Base-by-base conservation (phyloP, 2,797 vertebrate species). In the Spea hammondii region DNA sequence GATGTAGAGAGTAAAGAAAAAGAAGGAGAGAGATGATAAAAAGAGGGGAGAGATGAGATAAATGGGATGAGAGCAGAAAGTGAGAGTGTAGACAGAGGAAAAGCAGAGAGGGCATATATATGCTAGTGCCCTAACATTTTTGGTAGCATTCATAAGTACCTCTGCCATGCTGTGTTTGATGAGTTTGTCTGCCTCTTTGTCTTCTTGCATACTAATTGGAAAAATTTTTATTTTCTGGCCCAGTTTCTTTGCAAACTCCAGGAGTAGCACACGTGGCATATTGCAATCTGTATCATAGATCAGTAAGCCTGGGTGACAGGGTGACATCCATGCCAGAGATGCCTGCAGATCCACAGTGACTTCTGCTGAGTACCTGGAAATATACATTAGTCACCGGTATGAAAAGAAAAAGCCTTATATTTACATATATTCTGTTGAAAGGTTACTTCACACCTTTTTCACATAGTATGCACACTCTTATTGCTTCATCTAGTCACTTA, bases 141-240 rank as follows among this genome's bases (percentile, higher is more conserved):
- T 17, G 17, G 17, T 17, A 48, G 17, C 3, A 57, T 72, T 3
- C 44, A 13, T 65, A 47, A 48, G 49, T 72, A 83, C 82, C 82
- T 83, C 72, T 46, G 70, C 45, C 82, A 80, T 80, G 62, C 70
- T 65, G 32, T 83, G n/a, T 7, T 14, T 50, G 13, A 83, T 70
- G 8, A 74, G 4, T 46, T 74, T 17, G 46, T 74, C 49, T 59
- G 57, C 59, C 32, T 32, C 32, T 51, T 64, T 59, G 14, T 65
- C 71, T n/a, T 70, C 82, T 59, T 57, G 14, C 4, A 64, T 17
- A 32, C 9, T 54, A 17, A 71, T 72, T n/a, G 78, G 54, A 14
- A 80, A 48, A 11, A 83, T 48, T 13, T 13, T 69, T 6, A 78
- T 51, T 49, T 69, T 74, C 60, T 80, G 76, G n/a, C 59, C 70